Percentiles rank a stretch among this genome's conserved stretches.
Conservation (phyloP, 2,113 vertebrate genomes). For the Mastomys natalensis region DNA sequence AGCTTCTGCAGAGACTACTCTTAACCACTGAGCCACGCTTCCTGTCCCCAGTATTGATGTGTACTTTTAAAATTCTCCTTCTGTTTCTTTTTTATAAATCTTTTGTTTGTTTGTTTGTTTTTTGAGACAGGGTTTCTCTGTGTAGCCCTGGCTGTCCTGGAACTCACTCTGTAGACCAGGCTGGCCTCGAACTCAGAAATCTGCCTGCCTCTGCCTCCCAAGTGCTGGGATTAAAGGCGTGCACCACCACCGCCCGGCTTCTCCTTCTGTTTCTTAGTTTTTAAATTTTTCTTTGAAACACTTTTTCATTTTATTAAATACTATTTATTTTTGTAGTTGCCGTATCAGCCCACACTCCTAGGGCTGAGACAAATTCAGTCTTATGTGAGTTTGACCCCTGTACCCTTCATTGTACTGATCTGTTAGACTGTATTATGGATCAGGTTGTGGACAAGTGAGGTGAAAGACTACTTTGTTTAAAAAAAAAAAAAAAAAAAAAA, state of each 20-base stretch:
- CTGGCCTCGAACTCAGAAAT: no score
- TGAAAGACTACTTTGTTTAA: constrained; percentile 47
- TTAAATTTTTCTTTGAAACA: constrained; percentile 23
- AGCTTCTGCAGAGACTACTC: background rate
- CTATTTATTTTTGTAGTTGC: background rate
- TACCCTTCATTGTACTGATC: background rate
- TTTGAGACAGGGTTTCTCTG: no score
- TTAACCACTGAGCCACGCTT: background rate
- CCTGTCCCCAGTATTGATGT: background rate
- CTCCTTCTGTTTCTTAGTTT: background rate
- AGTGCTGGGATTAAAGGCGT: no score
- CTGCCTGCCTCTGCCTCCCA: no score
- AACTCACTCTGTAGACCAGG: no score
- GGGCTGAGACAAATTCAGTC: background rate
- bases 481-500: background rate
- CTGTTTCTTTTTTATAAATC: no score
- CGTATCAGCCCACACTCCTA: background rate
- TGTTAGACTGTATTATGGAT: constrained; percentile 29
- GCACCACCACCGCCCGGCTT: no score
- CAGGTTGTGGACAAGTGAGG: constrained; percentile 7
- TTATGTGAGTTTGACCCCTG: background rate
- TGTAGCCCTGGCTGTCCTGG: no score
- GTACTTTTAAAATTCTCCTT: background rate
- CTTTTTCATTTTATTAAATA: no score
- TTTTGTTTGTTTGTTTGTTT: no score